Evolutionary conservation across 2,797 vertebrate species (phyloP), one percentile per base, ranked within the genome.

Genomic region (Lacerta viridis): DNA sequence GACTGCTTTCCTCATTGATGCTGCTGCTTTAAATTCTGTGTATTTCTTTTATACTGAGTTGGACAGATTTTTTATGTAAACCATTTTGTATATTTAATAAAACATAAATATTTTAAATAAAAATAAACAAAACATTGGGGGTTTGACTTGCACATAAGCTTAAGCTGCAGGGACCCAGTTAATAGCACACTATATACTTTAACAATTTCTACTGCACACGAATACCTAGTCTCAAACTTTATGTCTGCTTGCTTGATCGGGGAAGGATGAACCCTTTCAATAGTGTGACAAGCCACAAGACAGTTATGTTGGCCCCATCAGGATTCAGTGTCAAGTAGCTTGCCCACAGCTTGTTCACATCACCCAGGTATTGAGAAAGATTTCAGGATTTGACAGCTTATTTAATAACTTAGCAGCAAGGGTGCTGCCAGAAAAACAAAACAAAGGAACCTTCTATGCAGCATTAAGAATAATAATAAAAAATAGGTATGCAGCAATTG

Each of bases 401-500:
- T 39, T 27, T 68, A 3, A 5, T 74, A n/a, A 50, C 50, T 5
- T 84, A 23, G 18, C 20, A n/a, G 7, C 39, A n/a, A 43, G 11
- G 75, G 27, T 43, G 17, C 4, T 64, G 59, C 9, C 33, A 25
- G 46, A 5, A 74, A 4, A 20, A 82, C 23, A n/a, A 82, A 64
- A 7, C 46, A 15, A 7, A 75, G 64, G 36, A 75, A 85, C 84
- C 85, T n/a, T 89, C 79, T 90, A 84, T 10, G 33, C 27, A 80
- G 76, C 46, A 89, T 92, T 84, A 90, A 8, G 3, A 15, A 2
- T 4, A 55, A 50, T 50, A 83, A 85, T 89, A 8, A 0, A 84
- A 64, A 50, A 89, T 39, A 41, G 91, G 92, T 0, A 66, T 84
- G 84, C 80, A 23, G n/a, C 90, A 90, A 83, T 88, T 2, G 17